Conservation (phyloP, 53 echinoderm and acorn worm species). For the Actinopyga echinites region DNA sequence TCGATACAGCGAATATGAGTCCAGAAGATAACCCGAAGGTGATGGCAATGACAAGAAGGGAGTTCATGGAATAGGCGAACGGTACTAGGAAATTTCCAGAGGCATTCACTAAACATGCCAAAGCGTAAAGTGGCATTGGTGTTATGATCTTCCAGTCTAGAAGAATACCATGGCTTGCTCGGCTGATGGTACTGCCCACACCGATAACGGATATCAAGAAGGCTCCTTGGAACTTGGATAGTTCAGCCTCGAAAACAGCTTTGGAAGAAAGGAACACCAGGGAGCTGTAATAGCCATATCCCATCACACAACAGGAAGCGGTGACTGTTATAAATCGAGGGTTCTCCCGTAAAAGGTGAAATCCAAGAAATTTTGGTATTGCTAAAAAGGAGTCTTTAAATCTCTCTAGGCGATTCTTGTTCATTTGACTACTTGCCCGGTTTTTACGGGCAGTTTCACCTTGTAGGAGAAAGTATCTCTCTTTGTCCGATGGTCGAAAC, state of each 20-base stretch:
- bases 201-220: conserved; percentile 5
- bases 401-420: not conserved
- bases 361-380: conserved; percentile 2
- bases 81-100: conserved; percentile 3
- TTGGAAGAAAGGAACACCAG: conserved; percentile 27
- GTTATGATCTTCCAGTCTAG: conserved; percentile 6
- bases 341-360: not conserved
- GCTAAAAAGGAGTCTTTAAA: not conserved
- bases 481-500: conserved; percentile 14
- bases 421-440: not conserved
- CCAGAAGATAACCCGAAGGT: conserved; percentile 9
- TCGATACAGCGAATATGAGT: not conserved
- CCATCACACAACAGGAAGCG: conserved; percentile 5
- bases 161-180: conserved; percentile 11
- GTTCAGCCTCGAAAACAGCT: conserved; percentile 2
- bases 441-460: not conserved
- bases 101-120: conserved; percentile 7
- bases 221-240: conserved; percentile 11
- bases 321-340: not conserved
- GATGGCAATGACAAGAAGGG: not conserved
- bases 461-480: not conserved
- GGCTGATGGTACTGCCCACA: conserved; percentile 20
- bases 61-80: not conserved
- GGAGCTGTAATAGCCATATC: conserved; percentile 2
- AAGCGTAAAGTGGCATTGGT: not conserved